Evolutionary conservation across 2,888 invertebrate genomes (phyloP).

Genomic region (Acrobasis consociella): DNA sequence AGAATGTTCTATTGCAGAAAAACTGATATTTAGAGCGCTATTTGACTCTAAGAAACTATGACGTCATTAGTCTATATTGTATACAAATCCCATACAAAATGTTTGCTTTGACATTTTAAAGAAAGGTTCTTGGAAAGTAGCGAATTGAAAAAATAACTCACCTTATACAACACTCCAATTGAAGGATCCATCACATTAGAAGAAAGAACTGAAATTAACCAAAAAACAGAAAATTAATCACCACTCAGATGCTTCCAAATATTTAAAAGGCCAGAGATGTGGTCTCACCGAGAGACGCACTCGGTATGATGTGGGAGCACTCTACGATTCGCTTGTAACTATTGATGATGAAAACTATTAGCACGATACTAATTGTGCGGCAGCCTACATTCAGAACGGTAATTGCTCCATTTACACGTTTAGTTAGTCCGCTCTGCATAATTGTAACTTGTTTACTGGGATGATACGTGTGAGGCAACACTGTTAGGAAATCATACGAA

Average conservation of each 20-base stretch:
- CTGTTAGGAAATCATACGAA: conserved; percentile 53
- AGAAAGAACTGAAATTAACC: conserved; percentile 35
- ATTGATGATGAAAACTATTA: conserved; percentile 81
- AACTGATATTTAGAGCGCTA: too few relatives aligned
- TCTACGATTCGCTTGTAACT: conserved; percentile 60
- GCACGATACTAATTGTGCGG: conserved; percentile 77
- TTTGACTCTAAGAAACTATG: too few relatives aligned
- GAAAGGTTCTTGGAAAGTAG: too few relatives aligned
- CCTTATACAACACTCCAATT: conserved; percentile 3
- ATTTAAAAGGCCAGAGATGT: conserved; percentile 47
- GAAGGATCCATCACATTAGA: conserved; percentile 18
- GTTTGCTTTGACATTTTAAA: too few relatives aligned
- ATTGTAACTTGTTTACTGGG: conserved; percentile 74
- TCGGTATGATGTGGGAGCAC: conserved; percentile 65
- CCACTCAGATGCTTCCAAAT: conserved; percentile 24
- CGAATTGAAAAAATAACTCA: conserved; percentile 7
- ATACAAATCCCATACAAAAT: too few relatives aligned
- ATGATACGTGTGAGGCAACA: conserved; percentile 67
- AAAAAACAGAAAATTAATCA: conserved; percentile 23
- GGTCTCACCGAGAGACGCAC: conserved; percentile 64
- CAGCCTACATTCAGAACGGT: conserved; percentile 79
- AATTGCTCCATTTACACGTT: conserved; percentile 82
- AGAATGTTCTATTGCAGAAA: too few relatives aligned
- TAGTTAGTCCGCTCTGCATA: conserved; percentile 77
- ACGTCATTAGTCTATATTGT: too few relatives aligned